phyloP scores from a whole-genome alignment of 2,113 vertebrate species.

The Anarhynchus alexandrinus region DNA sequence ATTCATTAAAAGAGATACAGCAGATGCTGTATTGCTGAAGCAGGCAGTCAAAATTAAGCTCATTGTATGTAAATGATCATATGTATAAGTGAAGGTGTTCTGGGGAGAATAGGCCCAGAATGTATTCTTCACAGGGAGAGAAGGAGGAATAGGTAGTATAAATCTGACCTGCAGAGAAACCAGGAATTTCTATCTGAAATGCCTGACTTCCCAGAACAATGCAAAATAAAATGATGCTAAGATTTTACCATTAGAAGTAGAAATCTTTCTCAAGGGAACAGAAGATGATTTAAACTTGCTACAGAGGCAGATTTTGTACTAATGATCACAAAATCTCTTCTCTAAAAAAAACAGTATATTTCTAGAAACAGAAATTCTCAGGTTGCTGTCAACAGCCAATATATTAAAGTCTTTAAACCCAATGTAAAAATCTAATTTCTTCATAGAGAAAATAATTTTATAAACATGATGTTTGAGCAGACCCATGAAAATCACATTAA shows the following conservation, averaged over 20 bases:
- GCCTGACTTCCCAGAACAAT: background rate
- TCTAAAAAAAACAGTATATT: background rate
- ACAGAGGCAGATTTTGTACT: background rate
- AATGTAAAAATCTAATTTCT: background rate
- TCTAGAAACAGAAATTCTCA: background rate
- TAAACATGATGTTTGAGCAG: background rate
- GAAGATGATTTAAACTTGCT: background rate
- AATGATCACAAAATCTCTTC: background rate
- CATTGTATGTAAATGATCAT: background rate
- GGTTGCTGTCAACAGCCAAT: background rate
- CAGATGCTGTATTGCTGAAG: constrained; percentile 49
- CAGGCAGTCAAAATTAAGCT: background rate
- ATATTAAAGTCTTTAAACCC: background rate
- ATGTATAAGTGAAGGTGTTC: background rate
- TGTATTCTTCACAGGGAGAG: background rate
- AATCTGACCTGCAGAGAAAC: background rate
- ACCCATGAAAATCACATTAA: background rate
- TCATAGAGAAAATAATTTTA: background rate
- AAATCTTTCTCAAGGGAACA: background rate
- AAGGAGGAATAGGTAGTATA: background rate
- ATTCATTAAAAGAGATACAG: constrained; percentile 43
- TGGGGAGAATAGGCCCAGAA: background rate
- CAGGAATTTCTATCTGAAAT: background rate
- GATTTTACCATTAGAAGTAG: background rate
- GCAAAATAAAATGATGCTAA: background rate